Evolutionary conservation across 2,797 vertebrate genomes (phyloP), one percentile per base, ranked within the genome.

Genomic region (Syndactyla subalaris): DNA sequence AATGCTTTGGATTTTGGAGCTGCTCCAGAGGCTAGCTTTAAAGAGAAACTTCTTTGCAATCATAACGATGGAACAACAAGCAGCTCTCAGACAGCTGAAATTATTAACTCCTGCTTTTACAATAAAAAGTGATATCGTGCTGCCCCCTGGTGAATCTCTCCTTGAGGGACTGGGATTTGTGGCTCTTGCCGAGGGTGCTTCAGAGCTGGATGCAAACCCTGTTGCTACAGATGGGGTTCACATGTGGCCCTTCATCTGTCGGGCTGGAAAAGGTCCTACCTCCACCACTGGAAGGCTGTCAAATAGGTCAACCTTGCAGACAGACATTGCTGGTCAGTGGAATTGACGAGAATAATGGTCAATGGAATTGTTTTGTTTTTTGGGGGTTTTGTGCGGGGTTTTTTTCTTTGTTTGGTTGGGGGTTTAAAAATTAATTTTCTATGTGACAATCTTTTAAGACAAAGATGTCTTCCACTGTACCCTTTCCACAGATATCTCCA

Each of bases 71-170:
- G 34, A 89, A 81, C 38, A 85, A 66, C 7, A 63, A 80, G 26
- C n/a, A 43, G n/a, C 24, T 58, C 62, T 75, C 23, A 48, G 38
- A 39, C 4, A 57, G n/a, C 43, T 39, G 62, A 76, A 80, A 84
- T 14, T 0, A 79, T 29, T 34, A 84, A 72, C 32, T 1, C 15
- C 67, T n/a, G n/a, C 49, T 87, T 51, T 54, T 62, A 54, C 54
- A 77, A 55, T 12, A 36, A 84, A 85, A 87, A 86, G 67, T 63
- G 73, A 93, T 90, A 92, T 38, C 18, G 74, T 93, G 85, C 95
- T 96, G 96, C 96, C 96, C 95, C 76, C 96, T 97, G 93, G 89
- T 96, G 96, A 94, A 59, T 51, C 22, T 73, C 81, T 58, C 41
- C 0, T 23, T 36, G 0, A 1, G 43, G 66, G 49, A 85, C 63